Percentiles rank a stretch among this genome's conserved stretches.
Evolutionary conservation across 2,113 vertebrate species (phyloP).

Genomic region (Microcebus jonahi): DNA sequence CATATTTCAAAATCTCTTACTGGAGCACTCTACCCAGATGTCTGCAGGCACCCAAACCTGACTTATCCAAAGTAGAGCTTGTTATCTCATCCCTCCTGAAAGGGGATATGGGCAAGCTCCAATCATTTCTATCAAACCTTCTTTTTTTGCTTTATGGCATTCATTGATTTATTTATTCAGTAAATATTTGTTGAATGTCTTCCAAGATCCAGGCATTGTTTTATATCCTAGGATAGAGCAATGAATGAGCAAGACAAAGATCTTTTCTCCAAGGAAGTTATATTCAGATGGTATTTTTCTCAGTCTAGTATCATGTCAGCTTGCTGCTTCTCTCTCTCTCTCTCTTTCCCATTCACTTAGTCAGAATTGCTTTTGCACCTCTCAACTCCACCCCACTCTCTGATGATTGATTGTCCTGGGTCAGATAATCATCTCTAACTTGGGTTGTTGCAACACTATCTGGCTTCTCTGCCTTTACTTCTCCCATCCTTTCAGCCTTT

Average conservation of each 20-base stretch:
- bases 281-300: background rate
- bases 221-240: background rate
- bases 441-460: background rate
- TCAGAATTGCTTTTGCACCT: background rate
- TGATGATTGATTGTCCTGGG: background rate
- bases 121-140: background rate
- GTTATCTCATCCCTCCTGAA: background rate
- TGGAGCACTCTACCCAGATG: background rate
- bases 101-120: background rate
- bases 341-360: background rate
- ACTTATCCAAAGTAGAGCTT: background rate
- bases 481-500: background rate
- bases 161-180: background rate
- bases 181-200: background rate
- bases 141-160: conserved; percentile 8
- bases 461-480: background rate
- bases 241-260: background rate
- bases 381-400: background rate
- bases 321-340: background rate
- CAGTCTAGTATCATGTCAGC: background rate
- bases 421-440: background rate
- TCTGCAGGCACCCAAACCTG: background rate
- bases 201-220: background rate
- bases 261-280: background rate
- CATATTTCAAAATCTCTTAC: background rate